Percentiles rank a stretch among this genome's conserved stretches.
phyloP scores from a whole-genome alignment of 1,140 invertebrate genomes.

The Cotesia glomerata region DNA sequence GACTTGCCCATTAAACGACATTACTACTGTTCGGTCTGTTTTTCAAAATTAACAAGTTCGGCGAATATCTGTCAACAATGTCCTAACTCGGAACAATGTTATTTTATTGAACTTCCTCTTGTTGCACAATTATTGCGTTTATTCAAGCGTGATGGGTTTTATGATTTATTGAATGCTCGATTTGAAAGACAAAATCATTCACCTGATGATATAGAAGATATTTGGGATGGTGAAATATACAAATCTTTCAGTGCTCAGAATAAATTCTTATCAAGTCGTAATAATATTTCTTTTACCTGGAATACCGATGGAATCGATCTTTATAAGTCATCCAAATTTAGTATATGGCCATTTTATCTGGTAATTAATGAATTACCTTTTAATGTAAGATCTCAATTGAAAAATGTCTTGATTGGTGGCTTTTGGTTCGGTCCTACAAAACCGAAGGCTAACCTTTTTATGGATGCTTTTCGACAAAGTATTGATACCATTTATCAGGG shows the following conservation, averaged over 20 bases:
- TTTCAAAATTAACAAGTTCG: no score
- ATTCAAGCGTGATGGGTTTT: no score
- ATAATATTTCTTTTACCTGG: slow-evolving; percentile 19
- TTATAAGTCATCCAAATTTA: slow-evolving; percentile 21
- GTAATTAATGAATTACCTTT: slow-evolving; percentile 20
- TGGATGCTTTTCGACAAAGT: not conserved
- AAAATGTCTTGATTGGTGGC: no score
- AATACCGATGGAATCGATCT: not conserved
- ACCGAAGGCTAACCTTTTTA: not conserved
- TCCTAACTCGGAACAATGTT: no score
- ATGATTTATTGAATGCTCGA: no score
- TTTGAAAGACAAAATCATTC: not conserved
- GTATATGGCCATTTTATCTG: slow-evolving; percentile 20
- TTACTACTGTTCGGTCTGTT: no score
- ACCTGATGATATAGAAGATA: not conserved
- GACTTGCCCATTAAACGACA: no score
- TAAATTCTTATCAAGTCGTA: not conserved
- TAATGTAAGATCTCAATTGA: no score
- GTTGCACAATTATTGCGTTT: no score
- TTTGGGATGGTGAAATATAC: slow-evolving; percentile 18
- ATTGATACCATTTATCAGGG: not conserved
- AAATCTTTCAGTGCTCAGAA: no score
- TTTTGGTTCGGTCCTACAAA: not conserved
- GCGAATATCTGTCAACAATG: no score
- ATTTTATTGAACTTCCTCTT: no score